Percentiles rank a stretch among this genome's conserved stretches.
phyloP scores from a whole-genome alignment of 1,140 invertebrate species.

The Tribolium castaneum region DNA sequence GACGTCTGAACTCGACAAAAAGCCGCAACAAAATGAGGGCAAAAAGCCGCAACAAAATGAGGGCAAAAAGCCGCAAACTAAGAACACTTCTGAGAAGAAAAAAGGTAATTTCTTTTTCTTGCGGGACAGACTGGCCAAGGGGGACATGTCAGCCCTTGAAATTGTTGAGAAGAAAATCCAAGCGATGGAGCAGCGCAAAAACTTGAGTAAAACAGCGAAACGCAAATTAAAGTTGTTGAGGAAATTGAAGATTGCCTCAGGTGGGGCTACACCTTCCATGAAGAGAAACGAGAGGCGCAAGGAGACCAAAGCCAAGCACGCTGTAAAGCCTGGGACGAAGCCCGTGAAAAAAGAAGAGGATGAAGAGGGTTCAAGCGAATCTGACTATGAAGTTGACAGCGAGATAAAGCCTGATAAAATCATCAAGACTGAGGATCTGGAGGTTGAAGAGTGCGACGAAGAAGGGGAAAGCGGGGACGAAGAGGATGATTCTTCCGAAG shows the following conservation, averaged over 20 bases:
- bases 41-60: neutral
- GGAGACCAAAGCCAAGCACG: too few species aligned
- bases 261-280: neutral
- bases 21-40: neutral
- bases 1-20: neutral
- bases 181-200: conserved; percentile 13
- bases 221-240: conserved; percentile 46
- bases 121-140: conserved; percentile 33
- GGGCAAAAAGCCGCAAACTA: neutral
- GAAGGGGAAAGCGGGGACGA: conserved; percentile 15
- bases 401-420: conserved; percentile 6
- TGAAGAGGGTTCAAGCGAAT: conserved; percentile 34
- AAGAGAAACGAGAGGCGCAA: neutral
- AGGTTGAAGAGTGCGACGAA: neutral
- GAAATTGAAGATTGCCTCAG: conserved; percentile 16
- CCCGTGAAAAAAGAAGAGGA: conserved; percentile 31
- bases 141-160: conserved; percentile 27
- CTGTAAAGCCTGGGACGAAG: neutral
- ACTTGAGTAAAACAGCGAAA: conserved; percentile 52
- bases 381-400: conserved; percentile 36
- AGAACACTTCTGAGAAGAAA: too few species aligned
- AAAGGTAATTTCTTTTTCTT: neutral
- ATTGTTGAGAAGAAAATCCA: conserved; percentile 42
- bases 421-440: conserved; percentile 3
- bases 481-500: conserved; percentile 40